These are phyloP conservation scores for Centropus unirufus DNA, from an alignment of 2,113 vertebrate genomes.

Conservation along the genomic window DNA sequence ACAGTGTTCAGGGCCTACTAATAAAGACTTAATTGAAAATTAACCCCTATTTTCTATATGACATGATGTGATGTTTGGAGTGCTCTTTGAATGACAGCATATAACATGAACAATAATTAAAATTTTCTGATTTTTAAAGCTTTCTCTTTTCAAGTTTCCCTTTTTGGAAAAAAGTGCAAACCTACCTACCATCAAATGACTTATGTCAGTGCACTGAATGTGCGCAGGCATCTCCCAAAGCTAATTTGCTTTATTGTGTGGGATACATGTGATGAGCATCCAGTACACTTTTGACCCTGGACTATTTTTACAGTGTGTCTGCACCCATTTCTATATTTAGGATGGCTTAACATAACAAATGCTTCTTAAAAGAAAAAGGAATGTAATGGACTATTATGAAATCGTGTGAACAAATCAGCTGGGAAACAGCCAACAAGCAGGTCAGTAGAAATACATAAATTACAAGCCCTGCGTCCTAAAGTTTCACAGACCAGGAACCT, in stretches of 20 bases:
- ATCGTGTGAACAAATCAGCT: not conserved
- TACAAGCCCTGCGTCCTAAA: not conserved
- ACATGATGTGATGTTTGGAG: not conserved
- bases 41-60: not conserved
- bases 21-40: not conserved
- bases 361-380: not conserved
- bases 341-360: not conserved
- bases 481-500: not conserved
- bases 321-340: not conserved
- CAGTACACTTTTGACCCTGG: not conserved
- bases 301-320: not conserved
- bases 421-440: not conserved
- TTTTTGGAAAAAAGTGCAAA: not conserved
- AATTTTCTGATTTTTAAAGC: not conserved
- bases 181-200: not conserved
- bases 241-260: not conserved
- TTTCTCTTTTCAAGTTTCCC: not conserved
- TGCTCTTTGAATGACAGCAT: not conserved
- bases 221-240: not conserved
- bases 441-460: rapidly evolving
- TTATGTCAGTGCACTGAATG: not conserved
- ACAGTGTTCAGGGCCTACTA: not conserved
- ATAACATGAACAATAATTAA: not conserved
- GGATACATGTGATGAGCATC: not conserved
- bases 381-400: not conserved